These are phyloP conservation scores for Gymnothorax reevesii DNA, from an alignment of 2,797 vertebrate genomes.

Conservation along the genomic window DNA sequence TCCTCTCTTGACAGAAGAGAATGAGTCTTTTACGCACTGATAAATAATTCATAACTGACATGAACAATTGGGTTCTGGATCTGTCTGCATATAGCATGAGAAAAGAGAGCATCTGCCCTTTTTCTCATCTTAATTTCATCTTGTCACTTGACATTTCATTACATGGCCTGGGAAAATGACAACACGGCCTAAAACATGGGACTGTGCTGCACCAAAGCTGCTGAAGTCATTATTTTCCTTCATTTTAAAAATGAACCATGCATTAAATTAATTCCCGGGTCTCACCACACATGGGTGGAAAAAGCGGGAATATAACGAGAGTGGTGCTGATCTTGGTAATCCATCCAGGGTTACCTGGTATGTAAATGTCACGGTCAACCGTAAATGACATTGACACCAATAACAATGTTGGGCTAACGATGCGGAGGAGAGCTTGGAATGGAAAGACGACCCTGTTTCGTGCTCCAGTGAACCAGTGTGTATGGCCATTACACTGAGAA, in stretches of 20 bases:
- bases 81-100: not conserved
- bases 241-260: slow-evolving; percentile 13
- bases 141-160: slow-evolving; percentile 41
- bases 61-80: slow-evolving; percentile 49
- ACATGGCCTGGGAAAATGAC: slow-evolving; percentile 36
- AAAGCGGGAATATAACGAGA: not conserved
- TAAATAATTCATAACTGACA: slow-evolving; percentile 54
- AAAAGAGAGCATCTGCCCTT: slow-evolving; percentile 41
- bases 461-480: slow-evolving; percentile 11
- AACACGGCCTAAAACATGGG: not conserved
- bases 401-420: not conserved
- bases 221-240: slow-evolving; percentile 17
- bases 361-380: slow-evolving; percentile 8
- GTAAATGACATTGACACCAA: slow-evolving; percentile 15
- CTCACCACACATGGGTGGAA: not conserved
- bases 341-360: not conserved
- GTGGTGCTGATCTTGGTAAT: not conserved
- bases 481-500: slow-evolving; percentile 1
- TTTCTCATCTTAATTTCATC: slow-evolving; percentile 51
- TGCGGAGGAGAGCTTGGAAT: not conserved
- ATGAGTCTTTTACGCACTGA: slow-evolving; percentile 42
- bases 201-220: not conserved
- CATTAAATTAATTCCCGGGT: slow-evolving; percentile 16
- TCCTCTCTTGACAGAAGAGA: slow-evolving; percentile 28
- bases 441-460: not conserved